Evolutionary conservation across 2,113 vertebrate species (phyloP).

Genomic region (Crotophaga sulcirostris): DNA sequence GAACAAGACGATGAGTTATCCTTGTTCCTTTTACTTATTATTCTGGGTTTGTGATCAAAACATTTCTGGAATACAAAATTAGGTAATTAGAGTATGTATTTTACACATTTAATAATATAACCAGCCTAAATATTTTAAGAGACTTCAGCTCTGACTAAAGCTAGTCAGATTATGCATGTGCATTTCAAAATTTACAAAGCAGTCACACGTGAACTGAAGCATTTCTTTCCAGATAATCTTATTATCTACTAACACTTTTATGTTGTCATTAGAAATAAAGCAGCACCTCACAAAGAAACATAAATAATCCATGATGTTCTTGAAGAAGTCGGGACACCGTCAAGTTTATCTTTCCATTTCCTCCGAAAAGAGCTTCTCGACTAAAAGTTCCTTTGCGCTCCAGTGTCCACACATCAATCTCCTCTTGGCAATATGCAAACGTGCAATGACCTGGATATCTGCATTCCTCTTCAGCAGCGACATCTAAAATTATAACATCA

Average conservation of each 20-base stretch:
- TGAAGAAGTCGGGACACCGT: constrained; percentile 90
- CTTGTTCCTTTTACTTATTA: constrained; percentile 97
- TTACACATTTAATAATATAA: background rate
- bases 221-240: background rate
- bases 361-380: constrained; percentile 89
- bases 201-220: background rate
- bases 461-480: constrained; percentile 90
- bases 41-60: constrained; percentile 99
- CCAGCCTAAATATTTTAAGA: background rate
- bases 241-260: background rate
- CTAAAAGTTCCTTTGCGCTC: constrained; percentile 95
- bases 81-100: constrained; percentile 6
- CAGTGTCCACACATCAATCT: constrained; percentile 96
- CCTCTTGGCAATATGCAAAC: constrained; percentile 96
- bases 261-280: background rate
- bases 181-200: background rate
- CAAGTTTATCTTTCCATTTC: constrained; percentile 81
- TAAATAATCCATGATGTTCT: constrained; percentile 94
- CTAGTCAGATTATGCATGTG: background rate
- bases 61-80: constrained; percentile 86
- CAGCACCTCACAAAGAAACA: constrained; percentile 94
- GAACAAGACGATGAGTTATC: constrained; percentile 89
- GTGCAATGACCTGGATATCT: constrained; percentile 94
- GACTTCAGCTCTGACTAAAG: background rate
- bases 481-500: constrained; percentile 72